Evolutionary conservation across 2,797 vertebrate species (phyloP).

Genomic region (Hippopotamyrus pictus): DNA sequence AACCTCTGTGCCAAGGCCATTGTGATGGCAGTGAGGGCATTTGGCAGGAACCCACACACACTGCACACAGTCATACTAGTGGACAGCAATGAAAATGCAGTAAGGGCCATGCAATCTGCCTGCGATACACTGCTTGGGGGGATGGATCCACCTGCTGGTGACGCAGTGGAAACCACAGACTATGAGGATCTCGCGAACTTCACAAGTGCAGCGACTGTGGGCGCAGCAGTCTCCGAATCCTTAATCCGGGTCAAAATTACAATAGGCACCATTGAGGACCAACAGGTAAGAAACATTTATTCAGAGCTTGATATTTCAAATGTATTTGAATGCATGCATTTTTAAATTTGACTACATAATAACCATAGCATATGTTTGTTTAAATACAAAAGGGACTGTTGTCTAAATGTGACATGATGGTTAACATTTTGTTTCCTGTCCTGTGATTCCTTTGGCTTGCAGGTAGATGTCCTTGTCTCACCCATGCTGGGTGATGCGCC

Average conservation of each 20-base stretch:
- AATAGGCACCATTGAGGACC: slow-evolving; percentile 44
- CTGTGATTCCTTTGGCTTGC: not conserved
- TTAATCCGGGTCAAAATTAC: slow-evolving; percentile 39
- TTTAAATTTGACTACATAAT: not conserved
- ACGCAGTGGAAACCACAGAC: not conserved
- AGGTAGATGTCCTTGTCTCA: slow-evolving; percentile 47
- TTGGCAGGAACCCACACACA: slow-evolving; percentile 32
- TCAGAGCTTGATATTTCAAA: not conserved
- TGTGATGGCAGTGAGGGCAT: slow-evolving; percentile 42
- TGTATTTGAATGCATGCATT: not conserved
- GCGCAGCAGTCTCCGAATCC: not conserved
- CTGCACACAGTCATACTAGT: slow-evolving; percentile 44
- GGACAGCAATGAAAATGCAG: slow-evolving; percentile 39
- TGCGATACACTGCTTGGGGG: slow-evolving; percentile 38
- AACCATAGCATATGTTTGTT: not conserved
- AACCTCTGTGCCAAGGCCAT: slow-evolving; percentile 47
- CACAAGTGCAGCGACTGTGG: too few relatives aligned
- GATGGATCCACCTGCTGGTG: not conserved
- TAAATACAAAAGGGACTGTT: not conserved
- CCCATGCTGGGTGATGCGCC: slow-evolving; percentile 46
- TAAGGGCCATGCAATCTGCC: slow-evolving; percentile 40
- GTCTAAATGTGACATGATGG: not conserved
- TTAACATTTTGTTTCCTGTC: not conserved
- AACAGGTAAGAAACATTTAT: slow-evolving; percentile 41
- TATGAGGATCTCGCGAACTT: not conserved